Evolutionary conservation across 2,113 vertebrate species (phyloP).

Genomic region (Manacus vitellinus): DNA sequence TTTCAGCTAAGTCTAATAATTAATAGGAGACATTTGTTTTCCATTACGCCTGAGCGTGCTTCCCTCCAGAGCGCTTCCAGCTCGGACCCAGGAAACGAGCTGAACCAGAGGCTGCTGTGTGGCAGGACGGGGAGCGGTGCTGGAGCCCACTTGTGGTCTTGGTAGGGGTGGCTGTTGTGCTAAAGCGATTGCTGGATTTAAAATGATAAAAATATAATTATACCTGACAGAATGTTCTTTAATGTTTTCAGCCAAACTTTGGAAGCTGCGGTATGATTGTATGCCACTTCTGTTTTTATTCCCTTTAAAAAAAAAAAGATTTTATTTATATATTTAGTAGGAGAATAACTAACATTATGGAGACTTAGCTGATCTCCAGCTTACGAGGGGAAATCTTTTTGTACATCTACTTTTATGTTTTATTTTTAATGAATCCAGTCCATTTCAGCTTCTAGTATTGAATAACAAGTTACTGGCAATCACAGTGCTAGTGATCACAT

Average conservation of each 20-base stretch:
- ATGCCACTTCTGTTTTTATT: background rate
- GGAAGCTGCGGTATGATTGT: background rate
- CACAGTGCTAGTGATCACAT: background rate
- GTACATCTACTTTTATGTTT: background rate
- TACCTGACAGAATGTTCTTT: background rate
- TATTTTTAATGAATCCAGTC: background rate
- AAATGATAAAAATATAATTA: background rate
- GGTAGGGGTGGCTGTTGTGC: background rate
- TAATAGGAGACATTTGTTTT: background rate
- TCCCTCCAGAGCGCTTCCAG: background rate
- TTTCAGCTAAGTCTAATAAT: background rate
- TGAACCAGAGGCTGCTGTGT: background rate
- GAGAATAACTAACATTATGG: background rate
- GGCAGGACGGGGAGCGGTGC: background rate
- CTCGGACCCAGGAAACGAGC: background rate
- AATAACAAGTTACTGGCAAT: background rate
- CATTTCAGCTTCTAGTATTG: background rate
- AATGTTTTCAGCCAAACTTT: background rate
- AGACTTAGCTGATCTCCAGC: background rate
- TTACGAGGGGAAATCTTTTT: background rate
- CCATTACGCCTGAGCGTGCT: background rate
- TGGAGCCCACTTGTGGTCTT: background rate
- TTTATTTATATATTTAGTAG: background rate
- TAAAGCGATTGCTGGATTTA: background rate
- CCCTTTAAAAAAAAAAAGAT: accelerated